phyloP scores from a whole-genome alignment of 2,888 invertebrate genomes.

The Eurois occulta region DNA sequence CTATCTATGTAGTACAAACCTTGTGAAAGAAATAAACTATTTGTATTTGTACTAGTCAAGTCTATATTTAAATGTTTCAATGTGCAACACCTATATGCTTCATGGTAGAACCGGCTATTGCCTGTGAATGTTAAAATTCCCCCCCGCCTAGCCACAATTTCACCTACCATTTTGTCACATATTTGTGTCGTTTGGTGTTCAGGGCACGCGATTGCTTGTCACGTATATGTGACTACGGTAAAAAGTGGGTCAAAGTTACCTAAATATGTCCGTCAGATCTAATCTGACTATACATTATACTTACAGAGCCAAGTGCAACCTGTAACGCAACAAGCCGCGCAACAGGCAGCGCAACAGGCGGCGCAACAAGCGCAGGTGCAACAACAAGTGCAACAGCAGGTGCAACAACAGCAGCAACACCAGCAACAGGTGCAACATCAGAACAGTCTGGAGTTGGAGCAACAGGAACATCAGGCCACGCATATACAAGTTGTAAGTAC shows the following conservation, averaged over 20 bases:
- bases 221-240: no score
- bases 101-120: not conserved
- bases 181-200: no score
- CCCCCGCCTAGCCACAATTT: no score
- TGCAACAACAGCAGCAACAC: conserved; percentile 75
- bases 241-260: not conserved
- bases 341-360: conserved; percentile 81
- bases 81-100: not conserved
- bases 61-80: no score
- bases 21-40: no score
- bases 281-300: not conserved
- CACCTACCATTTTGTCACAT: no score
- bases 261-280: not conserved
- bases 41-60: no score
- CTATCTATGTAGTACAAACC: no score
- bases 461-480: conserved; percentile 87
- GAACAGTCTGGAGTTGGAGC: conserved; percentile 82
- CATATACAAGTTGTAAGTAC: conserved; percentile 87
- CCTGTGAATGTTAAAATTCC: not conserved
- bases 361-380: conserved; percentile 77
- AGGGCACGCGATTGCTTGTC: no score
- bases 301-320: conserved; percentile 73
- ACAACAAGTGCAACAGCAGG: conserved; percentile 77
- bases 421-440: conserved; percentile 82
- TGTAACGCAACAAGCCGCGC: conserved; percentile 84